These are phyloP conservation scores for Ophion costatus DNA, from an alignment of 2,888 invertebrate species.

Conservation along the genomic window DNA sequence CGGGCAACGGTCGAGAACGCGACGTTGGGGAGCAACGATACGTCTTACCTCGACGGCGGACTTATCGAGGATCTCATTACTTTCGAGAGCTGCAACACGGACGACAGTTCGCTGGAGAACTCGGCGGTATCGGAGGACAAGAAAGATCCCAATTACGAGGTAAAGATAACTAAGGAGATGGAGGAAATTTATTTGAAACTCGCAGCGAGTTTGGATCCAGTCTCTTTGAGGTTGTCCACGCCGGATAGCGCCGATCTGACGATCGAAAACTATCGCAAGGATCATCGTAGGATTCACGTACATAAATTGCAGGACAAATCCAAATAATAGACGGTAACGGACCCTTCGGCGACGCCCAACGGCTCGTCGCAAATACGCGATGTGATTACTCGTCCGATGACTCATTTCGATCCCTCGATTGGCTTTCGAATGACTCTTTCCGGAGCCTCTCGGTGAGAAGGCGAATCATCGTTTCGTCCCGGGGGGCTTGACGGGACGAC, in stretches of 20 bases:
- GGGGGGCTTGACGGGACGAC: conserved; percentile 10
- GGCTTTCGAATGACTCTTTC: not conserved
- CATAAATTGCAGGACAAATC: conserved; percentile 71
- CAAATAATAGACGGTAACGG: conserved; percentile 31
- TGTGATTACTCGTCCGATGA: not conserved
- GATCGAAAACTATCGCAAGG: conserved; percentile 80
- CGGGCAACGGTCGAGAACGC: not conserved
- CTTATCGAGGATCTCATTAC: conserved; percentile 75
- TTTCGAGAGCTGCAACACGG: conserved; percentile 76
- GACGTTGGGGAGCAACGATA: not conserved
- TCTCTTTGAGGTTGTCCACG: conserved; percentile 72
- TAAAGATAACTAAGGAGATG: conserved; percentile 81
- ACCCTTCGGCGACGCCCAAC: not conserved
- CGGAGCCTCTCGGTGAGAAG: not conserved
- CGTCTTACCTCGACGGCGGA: not conserved
- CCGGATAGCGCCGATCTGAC: conserved; percentile 76
- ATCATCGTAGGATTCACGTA: conserved; percentile 76
- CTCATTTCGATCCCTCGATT: not conserved
- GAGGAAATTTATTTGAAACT: conserved; percentile 81
- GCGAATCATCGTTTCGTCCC: not conserved
- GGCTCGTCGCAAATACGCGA: not conserved
- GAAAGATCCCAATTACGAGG: conserved; percentile 74
- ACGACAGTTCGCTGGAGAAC: conserved; percentile 69
- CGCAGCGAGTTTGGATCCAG: conserved; percentile 80
- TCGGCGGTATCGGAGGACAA: conserved; percentile 28